phyloP scores from a whole-genome alignment of 92 coral and sea anemone genomes.

The Virgularia gustaviana region DNA sequence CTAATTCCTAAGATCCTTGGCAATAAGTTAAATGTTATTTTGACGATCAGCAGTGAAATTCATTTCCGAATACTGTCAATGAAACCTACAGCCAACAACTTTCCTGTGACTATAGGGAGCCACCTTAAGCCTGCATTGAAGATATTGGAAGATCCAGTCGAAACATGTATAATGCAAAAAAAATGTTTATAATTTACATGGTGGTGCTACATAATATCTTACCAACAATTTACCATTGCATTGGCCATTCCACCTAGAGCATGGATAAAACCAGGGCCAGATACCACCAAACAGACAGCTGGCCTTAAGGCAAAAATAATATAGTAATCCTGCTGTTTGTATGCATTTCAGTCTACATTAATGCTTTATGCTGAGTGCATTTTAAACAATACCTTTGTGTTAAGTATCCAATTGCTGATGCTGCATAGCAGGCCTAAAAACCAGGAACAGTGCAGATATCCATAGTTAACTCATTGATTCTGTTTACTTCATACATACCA shows the following conservation, averaged over 20 bases:
- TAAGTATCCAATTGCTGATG: slow-evolving; percentile 93
- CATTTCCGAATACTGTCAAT: too few relatives aligned
- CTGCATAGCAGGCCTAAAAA: slow-evolving; percentile 89
- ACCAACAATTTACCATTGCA: slow-evolving; percentile 94
- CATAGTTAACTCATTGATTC: too few relatives aligned
- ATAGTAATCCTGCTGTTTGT: not conserved
- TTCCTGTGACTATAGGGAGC: too few relatives aligned
- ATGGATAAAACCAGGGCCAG: slow-evolving; percentile 93
- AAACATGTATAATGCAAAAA: too few relatives aligned
- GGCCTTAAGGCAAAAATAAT: slow-evolving; percentile 54
- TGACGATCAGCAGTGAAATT: too few relatives aligned
- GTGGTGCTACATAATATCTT: not conserved
- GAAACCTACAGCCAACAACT: too few relatives aligned
- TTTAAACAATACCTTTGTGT: slow-evolving; percentile 78
- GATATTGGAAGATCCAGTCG: too few relatives aligned
- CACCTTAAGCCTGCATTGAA: too few relatives aligned
- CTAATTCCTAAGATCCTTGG: too few relatives aligned
- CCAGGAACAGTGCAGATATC: too few relatives aligned
- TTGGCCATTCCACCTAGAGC: slow-evolving; percentile 96
- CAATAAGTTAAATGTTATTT: too few relatives aligned
- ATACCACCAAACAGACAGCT: slow-evolving; percentile 89
- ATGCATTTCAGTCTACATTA: not conserved
- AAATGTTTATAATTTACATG: not conserved
- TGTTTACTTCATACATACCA: too few relatives aligned
- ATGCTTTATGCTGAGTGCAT: not conserved